Evolutionary conservation across 2,797 vertebrate genomes (phyloP).

Genomic region (Philypnodon macrostomus): DNA sequence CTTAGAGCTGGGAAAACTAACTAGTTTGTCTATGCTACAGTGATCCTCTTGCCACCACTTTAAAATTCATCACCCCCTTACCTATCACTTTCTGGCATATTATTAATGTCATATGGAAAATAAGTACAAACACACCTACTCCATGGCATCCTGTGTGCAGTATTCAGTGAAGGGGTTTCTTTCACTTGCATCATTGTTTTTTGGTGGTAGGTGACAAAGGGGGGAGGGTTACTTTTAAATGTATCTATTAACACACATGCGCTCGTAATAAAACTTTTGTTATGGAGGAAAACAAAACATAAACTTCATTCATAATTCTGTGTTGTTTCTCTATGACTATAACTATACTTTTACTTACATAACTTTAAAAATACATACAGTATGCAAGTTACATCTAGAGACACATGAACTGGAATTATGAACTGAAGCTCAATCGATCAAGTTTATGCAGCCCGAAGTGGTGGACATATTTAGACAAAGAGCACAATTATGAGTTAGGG

Average conservation of each 20-base stretch:
- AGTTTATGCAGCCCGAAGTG: too few relatives aligned
- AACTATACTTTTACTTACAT: too few relatives aligned
- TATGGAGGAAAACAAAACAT: constrained; percentile 10
- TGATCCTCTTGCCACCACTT: constrained; percentile 54
- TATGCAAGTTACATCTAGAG: too few relatives aligned
- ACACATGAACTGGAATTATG: too few relatives aligned
- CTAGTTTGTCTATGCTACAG: constrained; percentile 48
- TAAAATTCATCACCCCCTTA: constrained; percentile 65
- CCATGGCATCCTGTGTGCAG: constrained; percentile 28
- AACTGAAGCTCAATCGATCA: too few relatives aligned
- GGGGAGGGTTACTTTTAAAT: constrained; percentile 42
- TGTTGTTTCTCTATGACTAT: too few relatives aligned
- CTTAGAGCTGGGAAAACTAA: constrained; percentile 44
- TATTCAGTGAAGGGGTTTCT: constrained; percentile 45
- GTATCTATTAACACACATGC: constrained; percentile 38
- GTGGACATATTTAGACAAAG: too few relatives aligned
- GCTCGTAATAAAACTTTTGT: constrained; percentile 20
- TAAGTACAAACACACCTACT: constrained; percentile 54
- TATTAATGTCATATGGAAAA: constrained; percentile 67
- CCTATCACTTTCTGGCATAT: constrained; percentile 56
- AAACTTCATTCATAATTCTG: too few relatives aligned
- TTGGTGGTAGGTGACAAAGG: constrained; percentile 39
- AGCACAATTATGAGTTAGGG: too few relatives aligned
- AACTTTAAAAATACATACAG: too few relatives aligned
- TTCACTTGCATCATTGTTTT: constrained; percentile 62